Evolutionary conservation across 2,888 invertebrate genomes (phyloP).

Genomic region (Branchinecta sandiegonensis): DNA sequence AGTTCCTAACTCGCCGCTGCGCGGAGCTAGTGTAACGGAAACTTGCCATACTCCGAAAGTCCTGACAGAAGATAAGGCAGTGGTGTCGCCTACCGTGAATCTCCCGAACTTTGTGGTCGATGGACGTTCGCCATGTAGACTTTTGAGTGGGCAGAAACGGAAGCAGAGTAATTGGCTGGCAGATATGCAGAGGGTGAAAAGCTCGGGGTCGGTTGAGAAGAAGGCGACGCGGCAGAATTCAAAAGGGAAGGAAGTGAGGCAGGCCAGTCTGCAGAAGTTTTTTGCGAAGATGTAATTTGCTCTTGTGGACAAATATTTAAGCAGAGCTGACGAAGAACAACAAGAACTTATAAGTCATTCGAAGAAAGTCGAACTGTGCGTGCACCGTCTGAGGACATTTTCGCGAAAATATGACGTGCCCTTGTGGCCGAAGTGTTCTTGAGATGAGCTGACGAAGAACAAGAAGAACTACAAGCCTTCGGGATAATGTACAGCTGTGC

Average conservation of each 20-base stretch:
- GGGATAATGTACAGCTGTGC: no score
- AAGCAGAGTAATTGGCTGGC: not conserved
- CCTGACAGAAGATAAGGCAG: not conserved
- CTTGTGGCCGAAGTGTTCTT: no score
- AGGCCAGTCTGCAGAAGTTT: not conserved
- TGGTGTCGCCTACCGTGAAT: constrained; percentile 45
- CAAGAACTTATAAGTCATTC: no score
- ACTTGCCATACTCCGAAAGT: not conserved
- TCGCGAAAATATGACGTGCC: no score
- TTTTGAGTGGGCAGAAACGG: not conserved
- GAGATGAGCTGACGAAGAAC: no score
- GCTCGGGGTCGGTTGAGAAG: not conserved
- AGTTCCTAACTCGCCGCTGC: not conserved
- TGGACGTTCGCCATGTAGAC: constrained; percentile 55
- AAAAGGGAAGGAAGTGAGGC: not conserved
- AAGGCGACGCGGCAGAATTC: not conserved
- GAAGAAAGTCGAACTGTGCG: no score
- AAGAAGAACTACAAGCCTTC: no score
- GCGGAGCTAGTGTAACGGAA: not conserved
- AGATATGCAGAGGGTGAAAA: constrained; percentile 11
- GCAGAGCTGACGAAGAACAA: no score
- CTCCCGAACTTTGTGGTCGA: constrained; percentile 60
- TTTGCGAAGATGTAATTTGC: not conserved
- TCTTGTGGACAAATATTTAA: no score
- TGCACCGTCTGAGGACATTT: no score